Base-by-base conservation (phyloP, 2,888 invertebrate species). In the Resseliella maxima region DNA sequence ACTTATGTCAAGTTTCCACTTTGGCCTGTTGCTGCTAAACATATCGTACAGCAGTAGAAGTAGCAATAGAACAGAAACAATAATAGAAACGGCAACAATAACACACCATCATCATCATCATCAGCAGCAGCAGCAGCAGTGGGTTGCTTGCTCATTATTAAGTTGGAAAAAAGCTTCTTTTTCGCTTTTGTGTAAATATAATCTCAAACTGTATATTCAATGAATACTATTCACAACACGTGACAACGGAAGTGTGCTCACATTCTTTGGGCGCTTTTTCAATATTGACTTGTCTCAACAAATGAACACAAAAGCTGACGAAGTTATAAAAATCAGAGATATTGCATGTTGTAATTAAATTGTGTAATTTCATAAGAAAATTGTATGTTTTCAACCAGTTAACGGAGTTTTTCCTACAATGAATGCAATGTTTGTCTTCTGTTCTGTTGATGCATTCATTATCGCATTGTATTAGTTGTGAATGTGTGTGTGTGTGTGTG, bases 171-270 rank as follows among this genome's bases (percentile, higher is more conserved):
- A 59, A 12, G 1, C 5, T 59, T 50, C 18, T 12, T 59, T 59
- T 59, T 59, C 24, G 6, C 59, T 59, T n/a, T 59, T 59, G 59
- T 59, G 59, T 59, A n/a, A 59, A 59, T 59, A 24, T 59, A 59
- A 59, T 59, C 59, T 59, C 59, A n/a, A 59, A n/a, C 15, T 45
- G 45, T 12, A 45, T 12, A 10, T 5, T 45, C 45, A 12, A 5
- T 45, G 12, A 45, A 45, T 45, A n/a, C 45, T 24, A 59, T 59
- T 59, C 59, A 24, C 24, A 59, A 59, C 59, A 59, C 24, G 27
- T 59, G 18, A 27, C n/a, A 59, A 59, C 46, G 46, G 46, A 59
- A 59, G 59, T 59, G 59, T n/a, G 12, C 59, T 5, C 59, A 5
- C 59, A 24, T 2, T 12, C 24, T 12, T 24, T 59, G 59, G 2